phyloP scores from a whole-genome alignment of 2,113 vertebrate species.

The Helogale parvula region DNA sequence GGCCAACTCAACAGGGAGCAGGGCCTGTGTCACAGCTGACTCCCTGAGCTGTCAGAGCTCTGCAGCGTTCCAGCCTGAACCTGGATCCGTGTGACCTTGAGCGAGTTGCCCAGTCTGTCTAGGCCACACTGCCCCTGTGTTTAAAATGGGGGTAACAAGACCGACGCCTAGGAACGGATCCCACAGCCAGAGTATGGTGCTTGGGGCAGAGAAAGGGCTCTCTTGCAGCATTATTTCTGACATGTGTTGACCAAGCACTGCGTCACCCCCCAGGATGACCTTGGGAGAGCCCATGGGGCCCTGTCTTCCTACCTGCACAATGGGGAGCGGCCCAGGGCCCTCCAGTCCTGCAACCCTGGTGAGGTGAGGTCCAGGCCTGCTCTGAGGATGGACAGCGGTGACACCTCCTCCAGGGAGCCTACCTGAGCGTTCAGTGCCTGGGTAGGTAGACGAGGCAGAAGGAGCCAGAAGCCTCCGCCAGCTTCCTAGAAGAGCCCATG shows the following conservation, averaged over 20 bases:
- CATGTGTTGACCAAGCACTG: background rate
- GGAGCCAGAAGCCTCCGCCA: background rate
- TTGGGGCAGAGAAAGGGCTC: background rate
- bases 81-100: background rate
- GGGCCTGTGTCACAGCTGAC: background rate
- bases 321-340: background rate
- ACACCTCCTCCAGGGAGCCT: rapidly evolving
- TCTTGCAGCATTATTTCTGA: background rate
- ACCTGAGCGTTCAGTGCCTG: rapidly evolving
- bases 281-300: background rate
- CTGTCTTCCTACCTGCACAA: background rate
- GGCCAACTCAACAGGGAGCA: background rate
- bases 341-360: background rate
- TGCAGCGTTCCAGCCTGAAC: background rate
- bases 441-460: background rate
- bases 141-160: background rate
- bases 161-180: background rate
- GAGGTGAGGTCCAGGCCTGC: background rate
- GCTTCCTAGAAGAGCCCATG: background rate
- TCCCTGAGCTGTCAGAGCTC: background rate
- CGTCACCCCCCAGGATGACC: background rate
- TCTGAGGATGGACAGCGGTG: background rate
- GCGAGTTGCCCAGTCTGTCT: background rate
- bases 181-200: background rate
- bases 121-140: rapidly evolving